Evolutionary conservation across 2,888 invertebrate genomes (phyloP), one percentile per base, ranked within the genome.

Genomic region (Eledona agricola): DNA sequence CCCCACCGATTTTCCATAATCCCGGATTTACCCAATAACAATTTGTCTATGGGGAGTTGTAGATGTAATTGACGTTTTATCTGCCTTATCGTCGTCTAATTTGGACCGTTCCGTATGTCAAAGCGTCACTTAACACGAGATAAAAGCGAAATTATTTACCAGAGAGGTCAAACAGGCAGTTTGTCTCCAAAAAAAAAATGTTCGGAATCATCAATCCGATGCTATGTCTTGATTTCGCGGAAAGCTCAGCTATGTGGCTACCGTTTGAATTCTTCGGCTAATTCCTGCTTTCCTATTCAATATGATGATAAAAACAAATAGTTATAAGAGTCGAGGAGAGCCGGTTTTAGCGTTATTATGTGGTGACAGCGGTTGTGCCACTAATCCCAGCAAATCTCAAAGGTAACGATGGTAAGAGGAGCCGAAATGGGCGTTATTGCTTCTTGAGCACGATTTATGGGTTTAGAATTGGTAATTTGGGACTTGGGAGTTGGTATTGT

Each of bases 11-110:
- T 70, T 70, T 68, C 69, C 69, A 54, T 71, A 70, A 71, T 71
- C 70, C 69, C 47, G 62, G 69, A 70, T 70, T 68, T 63, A 60
- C 66, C 63, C 65, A 70, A 71, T 70, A 71, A 68, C 71, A 71
- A 71, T 71, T 71, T 71, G 71, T 70, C 70, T 66, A 61, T 55
- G 69, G 69, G 67, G 66, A 42, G 47, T 29, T 38, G 29, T 40
- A 40, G 40, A 59, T 64, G 68, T 69, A 70, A 70, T 69, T 69
- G 69, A 66, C 66, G 61, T 67, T 67, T 67, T 67, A 70, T 70
- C 70, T 63, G 51, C 58, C 53, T 62, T 59, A 59, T 63, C 52
- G 50, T 51, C 57, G 37, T 60, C 60, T 59, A 58, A 62, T 62
- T 62, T 61, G 11, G 19, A 19, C 25, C 23, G 35, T 25, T 46